Conservation (phyloP, 2,888 invertebrate genomes). For the Tiliacea citrago region DNA sequence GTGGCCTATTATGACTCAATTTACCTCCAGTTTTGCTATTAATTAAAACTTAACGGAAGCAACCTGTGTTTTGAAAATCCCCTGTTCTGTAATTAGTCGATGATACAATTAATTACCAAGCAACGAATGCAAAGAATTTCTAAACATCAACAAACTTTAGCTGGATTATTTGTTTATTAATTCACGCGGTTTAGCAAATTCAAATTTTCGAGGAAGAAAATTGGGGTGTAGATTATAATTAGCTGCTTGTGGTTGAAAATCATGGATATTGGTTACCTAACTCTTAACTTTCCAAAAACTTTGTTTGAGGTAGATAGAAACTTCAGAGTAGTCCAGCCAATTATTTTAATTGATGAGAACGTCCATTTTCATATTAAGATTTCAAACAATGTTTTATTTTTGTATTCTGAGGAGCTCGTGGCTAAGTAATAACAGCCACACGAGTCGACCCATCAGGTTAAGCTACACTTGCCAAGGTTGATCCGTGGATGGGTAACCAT, state of each 20-base stretch:
- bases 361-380: not conserved
- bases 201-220: slow-evolving; percentile 28
- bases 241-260: slow-evolving; percentile 36
- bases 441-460: no score
- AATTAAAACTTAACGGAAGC: slow-evolving; percentile 59
- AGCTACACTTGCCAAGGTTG: no score
- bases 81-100: slow-evolving; percentile 13
- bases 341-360: slow-evolving; percentile 29
- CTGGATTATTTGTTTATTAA: slow-evolving; percentile 59
- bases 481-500: no score
- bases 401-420: no score
- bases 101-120: slow-evolving; percentile 40
- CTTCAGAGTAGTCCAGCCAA: slow-evolving; percentile 13
- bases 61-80: slow-evolving; percentile 26
- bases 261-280: slow-evolving; percentile 47
- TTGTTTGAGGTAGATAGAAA: slow-evolving; percentile 15
- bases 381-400: not conserved
- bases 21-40: slow-evolving; percentile 52
- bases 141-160: slow-evolving; percentile 32
- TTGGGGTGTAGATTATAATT: slow-evolving; percentile 48
- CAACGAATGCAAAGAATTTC: slow-evolving; percentile 41
- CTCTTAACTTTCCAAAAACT: slow-evolving; percentile 15
- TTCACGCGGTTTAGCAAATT: slow-evolving; percentile 52
- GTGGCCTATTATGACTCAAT: slow-evolving; percentile 65
- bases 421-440: no score